These are phyloP conservation scores for Hybognathus amarus DNA, from an alignment of 2,797 vertebrate genomes.

Conservation along the genomic window DNA sequence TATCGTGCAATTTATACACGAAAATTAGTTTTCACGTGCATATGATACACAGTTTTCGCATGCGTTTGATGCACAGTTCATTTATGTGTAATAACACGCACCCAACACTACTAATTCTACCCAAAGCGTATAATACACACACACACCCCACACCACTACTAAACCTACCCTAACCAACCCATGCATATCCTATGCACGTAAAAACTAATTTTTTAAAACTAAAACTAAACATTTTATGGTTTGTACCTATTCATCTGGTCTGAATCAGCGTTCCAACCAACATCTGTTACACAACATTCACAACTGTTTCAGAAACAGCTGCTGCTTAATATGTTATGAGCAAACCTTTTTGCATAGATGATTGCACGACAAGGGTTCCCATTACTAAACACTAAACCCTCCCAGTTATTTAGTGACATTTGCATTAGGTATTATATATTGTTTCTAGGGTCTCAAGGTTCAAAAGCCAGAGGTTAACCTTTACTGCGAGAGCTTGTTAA, in stretches of 20 bases:
- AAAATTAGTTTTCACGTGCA: too few relatives aligned
- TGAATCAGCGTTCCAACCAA: neutral
- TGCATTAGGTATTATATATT: neutral
- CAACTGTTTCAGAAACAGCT: slow-evolving; percentile 12
- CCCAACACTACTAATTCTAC: too few relatives aligned
- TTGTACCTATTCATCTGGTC: slow-evolving; percentile 10
- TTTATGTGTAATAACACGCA: too few relatives aligned
- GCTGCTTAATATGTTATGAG: neutral
- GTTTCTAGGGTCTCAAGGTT: neutral
- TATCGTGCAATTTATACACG: too few relatives aligned
- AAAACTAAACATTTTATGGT: neutral
- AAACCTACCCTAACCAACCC: too few relatives aligned
- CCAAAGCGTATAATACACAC: too few relatives aligned
- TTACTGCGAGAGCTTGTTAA: neutral
- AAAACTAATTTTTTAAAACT: too few relatives aligned
- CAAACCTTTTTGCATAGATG: neutral
- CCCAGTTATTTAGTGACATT: neutral
- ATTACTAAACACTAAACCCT: slow-evolving; percentile 3
- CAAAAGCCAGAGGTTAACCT: slow-evolving; percentile 6
- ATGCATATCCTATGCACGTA: too few relatives aligned
- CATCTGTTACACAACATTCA: neutral
- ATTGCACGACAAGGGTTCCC: neutral
- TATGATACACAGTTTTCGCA: too few relatives aligned
- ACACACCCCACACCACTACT: too few relatives aligned
- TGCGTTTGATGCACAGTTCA: too few relatives aligned